Conservation (phyloP, 2,797 vertebrate species). For the Pipistrellus pygmaeus region DNA sequence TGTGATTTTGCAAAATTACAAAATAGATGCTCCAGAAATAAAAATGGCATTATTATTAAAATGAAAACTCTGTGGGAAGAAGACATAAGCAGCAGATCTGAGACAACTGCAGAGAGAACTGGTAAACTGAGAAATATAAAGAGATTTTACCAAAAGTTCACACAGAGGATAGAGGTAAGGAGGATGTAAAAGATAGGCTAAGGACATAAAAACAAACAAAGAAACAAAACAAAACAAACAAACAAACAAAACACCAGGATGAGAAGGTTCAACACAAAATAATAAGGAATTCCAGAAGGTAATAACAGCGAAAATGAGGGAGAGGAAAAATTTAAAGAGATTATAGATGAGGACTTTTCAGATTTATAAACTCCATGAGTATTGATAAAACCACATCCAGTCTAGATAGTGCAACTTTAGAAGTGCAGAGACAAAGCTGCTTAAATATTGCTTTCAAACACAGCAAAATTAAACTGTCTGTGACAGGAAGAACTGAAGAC, state of each 20-base stretch:
- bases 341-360: constrained; percentile 10
- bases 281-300: not conserved
- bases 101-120: not conserved
- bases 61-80: not conserved
- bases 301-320: not conserved
- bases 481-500: not conserved
- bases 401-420: not conserved
- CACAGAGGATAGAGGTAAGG: not conserved
- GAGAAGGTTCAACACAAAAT: not conserved
- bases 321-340: not conserved
- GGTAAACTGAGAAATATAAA: not conserved
- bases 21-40: not conserved
- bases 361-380: not conserved
- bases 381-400: not conserved
- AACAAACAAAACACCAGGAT: not conserved
- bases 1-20: not conserved
- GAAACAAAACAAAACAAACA: too few relatives aligned
- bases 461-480: not conserved
- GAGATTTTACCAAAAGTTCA: not conserved
- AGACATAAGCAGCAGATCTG: not conserved
- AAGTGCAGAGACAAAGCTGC: not conserved
- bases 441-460: not conserved
- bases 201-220: not conserved
- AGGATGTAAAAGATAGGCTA: not conserved
- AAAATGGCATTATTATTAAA: not conserved